Conservation (phyloP, 2,888 invertebrate species). For the Trachelus iudaicus region DNA sequence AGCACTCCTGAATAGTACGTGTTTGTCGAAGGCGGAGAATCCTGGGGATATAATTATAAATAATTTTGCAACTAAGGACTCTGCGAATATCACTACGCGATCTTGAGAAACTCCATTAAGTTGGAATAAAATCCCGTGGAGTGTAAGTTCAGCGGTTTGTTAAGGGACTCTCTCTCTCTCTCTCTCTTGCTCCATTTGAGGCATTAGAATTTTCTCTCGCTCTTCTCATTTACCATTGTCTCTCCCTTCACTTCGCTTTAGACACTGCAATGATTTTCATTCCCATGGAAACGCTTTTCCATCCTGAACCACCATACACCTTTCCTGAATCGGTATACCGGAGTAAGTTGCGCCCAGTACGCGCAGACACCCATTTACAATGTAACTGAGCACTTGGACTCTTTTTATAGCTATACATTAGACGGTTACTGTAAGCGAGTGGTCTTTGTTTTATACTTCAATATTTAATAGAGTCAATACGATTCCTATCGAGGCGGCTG, state of each 20-base stretch:
- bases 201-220: conserved; percentile 1
- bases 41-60: background rate
- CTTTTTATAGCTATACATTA: background rate
- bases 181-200: background rate
- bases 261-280: conserved; percentile 11
- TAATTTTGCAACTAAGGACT: background rate
- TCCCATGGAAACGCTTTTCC: background rate
- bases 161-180: conserved; percentile 40
- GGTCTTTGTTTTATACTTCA: conserved; percentile 14
- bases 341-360: background rate
- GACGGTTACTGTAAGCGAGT: background rate
- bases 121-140: conserved; percentile 59
- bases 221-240: background rate
- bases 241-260: conserved; percentile 5
- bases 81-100: background rate
- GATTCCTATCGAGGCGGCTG: conserved; percentile 6
- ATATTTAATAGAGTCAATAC: conserved; percentile 19
- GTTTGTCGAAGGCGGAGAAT: background rate
- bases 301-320: background rate
- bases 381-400: background rate
- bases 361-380: background rate
- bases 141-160: conserved; percentile 62
- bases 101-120: conserved; percentile 51
- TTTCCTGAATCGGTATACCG: background rate
- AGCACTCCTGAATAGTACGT: background rate